Base-by-base conservation (phyloP, 2,113 vertebrate species). In the Sinocyclocheilus anshuiensis region DNA sequence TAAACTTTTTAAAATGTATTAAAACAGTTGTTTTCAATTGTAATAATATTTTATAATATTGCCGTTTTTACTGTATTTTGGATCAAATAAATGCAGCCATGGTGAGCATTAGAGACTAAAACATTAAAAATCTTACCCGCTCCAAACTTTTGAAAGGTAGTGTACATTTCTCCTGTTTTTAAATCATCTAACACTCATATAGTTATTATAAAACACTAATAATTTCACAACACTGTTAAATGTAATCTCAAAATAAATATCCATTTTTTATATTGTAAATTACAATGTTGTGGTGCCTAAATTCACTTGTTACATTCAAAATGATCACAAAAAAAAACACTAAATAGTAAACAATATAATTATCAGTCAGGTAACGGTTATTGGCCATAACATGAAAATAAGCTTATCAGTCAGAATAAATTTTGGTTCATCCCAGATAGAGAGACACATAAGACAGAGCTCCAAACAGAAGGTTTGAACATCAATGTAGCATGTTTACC, bases 401-500 rank as follows among this genome's bases (percentile, higher is more conserved):
- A 72, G 33, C 4, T 11, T 20, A 72, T 22, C 3, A 36, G 8
- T 71, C 18, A 36, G 4, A 72, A 20, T 39, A 20, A 10, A 71
- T 20, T 20, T 9, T 4, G 3, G 29, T 39, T 7, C 29, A 69
- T 18, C 29, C 67, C 67, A 9, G 16, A 36, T 69, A 69, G 16
- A 69, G 29, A 36, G 26, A 69, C 65, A 69, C 2, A 67, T 33
- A 18, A 69, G 29, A 36, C 3, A 33, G 65, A 33, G 26, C 15
- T 63, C 61, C n/a, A 63, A 63, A 63, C 50, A 29, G 13, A 67
- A 26, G 6, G 22, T 75, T 48, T 24, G 12, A 11, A 48, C 42
- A 76, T 48, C 11, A 24, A 7, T 15, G 18, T 6, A 63, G 57
- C 79, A 79, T 55, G 88, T 96, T 95, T 96, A 99, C 97, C 96